Base-by-base conservation (phyloP, 2,113 vertebrate genomes). In the Crypturellus undulatus region DNA sequence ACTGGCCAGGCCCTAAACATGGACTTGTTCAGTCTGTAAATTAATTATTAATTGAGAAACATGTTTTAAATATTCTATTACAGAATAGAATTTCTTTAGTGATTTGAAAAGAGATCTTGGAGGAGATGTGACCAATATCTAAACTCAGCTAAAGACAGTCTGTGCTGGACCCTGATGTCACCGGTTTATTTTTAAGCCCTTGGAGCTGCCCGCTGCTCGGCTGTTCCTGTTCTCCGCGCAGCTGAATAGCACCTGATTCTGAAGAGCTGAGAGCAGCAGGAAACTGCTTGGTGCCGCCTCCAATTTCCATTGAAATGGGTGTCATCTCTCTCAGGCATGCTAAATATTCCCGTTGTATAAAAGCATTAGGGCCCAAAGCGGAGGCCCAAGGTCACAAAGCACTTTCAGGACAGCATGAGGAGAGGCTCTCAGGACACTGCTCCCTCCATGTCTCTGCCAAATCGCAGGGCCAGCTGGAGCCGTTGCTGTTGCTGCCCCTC, bases 131-230 rank as follows among this genome's bases (percentile, higher is more conserved):
- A 80, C 47, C 68, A 78, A 67, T 64, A 86, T 3, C 34, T 70
- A 71, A 34, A 86, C 24, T 80, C 86, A 79, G 76, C 88, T 89
- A 58, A 76, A 87, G 51, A 62, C 67, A 84, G 69, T 34, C n/a
- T 20, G 78, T 69, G 47, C 52, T 62, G 58, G 16, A 30, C 77
- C 40, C 28, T 90, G 51, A 42, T 4, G 28, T 84, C 69, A 79
- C 9, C 22, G 40, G 11, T 75, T 71, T 90, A 92, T 93, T 93
- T 96, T 94, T 96, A 91, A 81, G 72, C 86, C 20, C 38, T 5
- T 11, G 10, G 42, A n/a, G 10, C 40, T 76, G 38, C 72, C 77
- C 21, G 15, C 52, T 51, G 63, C 25, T 84, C 49, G 59, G 62
- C 45, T 71, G 58, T 64, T 60, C 56, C 58, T 62, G 21, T 24